phyloP scores from a whole-genome alignment of 2,888 invertebrate species.

The Clusia tigrina region DNA sequence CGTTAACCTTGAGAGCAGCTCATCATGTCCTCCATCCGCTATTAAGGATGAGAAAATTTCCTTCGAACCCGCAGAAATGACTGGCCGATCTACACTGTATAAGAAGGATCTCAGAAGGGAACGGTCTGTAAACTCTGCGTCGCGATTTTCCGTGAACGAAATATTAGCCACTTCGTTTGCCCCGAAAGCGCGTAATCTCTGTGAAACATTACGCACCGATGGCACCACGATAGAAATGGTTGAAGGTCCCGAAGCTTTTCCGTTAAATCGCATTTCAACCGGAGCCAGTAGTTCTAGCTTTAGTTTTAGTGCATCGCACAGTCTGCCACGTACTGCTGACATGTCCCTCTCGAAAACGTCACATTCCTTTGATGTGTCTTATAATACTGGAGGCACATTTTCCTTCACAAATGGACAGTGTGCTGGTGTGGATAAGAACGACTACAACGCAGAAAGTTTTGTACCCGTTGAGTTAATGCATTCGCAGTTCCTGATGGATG shows the following conservation, averaged over 20 bases:
- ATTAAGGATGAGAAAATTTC: constrained; percentile 46
- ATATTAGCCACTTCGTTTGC: constrained; percentile 60
- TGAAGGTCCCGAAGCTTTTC: neutral
- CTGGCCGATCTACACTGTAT: constrained; percentile 59
- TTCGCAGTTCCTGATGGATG: constrained; percentile 55
- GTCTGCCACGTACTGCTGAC: constrained; percentile 59
- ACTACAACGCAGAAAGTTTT: constrained; percentile 47
- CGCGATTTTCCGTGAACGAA: constrained; percentile 53
- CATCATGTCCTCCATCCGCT: constrained; percentile 36
- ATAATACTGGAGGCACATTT: constrained; percentile 45
- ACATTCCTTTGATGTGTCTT: constrained; percentile 36
- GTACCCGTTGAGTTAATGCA: constrained; percentile 60
- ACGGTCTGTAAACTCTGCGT: neutral
- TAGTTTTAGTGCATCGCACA: constrained; percentile 42
- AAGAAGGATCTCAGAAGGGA: constrained; percentile 29
- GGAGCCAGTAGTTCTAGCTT: constrained; percentile 28
- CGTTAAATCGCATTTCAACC: constrained; percentile 7
- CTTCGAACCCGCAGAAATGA: constrained; percentile 61
- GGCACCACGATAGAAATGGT: neutral
- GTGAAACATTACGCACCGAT: constrained; percentile 39
- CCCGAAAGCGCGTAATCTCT: constrained; percentile 52
- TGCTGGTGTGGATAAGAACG: constrained; percentile 32
- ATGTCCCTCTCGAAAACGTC: constrained; percentile 44
- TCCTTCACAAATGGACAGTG: constrained; percentile 39
- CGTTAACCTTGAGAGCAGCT: constrained; percentile 54